A percentile compares a stretch with the other conserved stretches of the same genome.
Conservation (phyloP, 2,888 invertebrate genomes). For the Esperia sulphurella region DNA sequence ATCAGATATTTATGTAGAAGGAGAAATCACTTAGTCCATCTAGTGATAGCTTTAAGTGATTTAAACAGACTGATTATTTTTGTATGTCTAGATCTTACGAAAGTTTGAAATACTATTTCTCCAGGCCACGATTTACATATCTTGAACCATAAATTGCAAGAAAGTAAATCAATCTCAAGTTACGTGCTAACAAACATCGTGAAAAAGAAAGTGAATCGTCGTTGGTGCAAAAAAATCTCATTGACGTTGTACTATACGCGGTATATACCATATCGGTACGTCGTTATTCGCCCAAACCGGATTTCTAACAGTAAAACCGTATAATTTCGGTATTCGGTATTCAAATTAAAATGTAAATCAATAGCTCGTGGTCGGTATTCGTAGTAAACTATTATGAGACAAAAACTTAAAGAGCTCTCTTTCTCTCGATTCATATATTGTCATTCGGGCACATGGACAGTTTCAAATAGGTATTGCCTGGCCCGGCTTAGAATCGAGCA, state of each 20-base stretch:
- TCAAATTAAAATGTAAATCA: constrained; percentile 3
- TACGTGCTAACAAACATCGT: not conserved
- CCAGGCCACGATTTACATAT: too few species aligned
- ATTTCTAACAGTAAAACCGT: constrained; percentile 20
- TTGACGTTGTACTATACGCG: not conserved
- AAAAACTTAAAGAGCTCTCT: not conserved
- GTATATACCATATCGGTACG: constrained; percentile 1
- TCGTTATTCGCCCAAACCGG: constrained; percentile 24
- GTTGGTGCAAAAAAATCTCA: not conserved
- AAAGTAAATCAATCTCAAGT: not conserved
- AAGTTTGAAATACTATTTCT: too few species aligned
- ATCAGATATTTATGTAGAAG: too few species aligned
- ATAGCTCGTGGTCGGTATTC: not conserved
- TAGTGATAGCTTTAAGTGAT: too few species aligned
- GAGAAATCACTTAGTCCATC: too few species aligned
- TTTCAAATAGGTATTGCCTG: too few species aligned
- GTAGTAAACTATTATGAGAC: not conserved
- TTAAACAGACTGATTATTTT: too few species aligned
- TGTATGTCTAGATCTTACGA: too few species aligned
- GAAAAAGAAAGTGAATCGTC: not conserved
- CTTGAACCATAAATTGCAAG: not conserved
- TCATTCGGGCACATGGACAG: too few species aligned
- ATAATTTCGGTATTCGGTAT: constrained; percentile 11
- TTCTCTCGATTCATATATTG: too few species aligned
- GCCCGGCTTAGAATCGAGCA: too few species aligned